A percentile compares a stretch with the other conserved stretches of the same genome.
Conservation (phyloP, 1,140 invertebrate genomes). For the Cherax destructor region DNA sequence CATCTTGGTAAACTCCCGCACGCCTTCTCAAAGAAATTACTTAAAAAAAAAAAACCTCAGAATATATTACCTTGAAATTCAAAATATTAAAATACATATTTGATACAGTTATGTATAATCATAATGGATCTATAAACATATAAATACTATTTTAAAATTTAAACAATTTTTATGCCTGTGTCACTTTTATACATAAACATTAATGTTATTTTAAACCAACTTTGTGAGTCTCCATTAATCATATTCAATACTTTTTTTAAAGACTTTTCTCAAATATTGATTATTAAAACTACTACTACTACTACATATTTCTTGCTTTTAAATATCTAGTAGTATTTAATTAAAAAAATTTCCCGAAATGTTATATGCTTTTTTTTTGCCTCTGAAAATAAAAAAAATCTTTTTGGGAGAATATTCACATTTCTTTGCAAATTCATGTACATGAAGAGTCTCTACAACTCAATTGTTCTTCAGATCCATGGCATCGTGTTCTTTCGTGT, state of each 20-base stretch:
- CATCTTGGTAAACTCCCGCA: not conserved
- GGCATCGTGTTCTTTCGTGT: not conserved
- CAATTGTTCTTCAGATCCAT: not conserved
- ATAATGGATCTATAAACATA: not conserved
- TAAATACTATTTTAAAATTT: not conserved
- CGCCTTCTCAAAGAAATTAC: not conserved
- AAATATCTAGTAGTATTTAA: not conserved
- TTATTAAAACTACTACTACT: not conserved
- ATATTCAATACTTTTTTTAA: not conserved
- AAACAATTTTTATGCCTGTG: not conserved
- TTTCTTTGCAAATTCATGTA: not conserved
- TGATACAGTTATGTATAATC: not conserved
- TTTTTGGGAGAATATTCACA: not conserved
- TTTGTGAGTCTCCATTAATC: too few species aligned
- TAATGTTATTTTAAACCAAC: not conserved
- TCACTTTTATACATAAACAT: not conserved
- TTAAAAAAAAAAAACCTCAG: not conserved
- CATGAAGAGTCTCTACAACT: not conserved
- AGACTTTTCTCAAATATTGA: not conserved
- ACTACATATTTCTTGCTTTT: not conserved
- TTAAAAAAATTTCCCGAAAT: not conserved
- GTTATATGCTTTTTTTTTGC: not conserved
- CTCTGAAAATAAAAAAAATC: not conserved
- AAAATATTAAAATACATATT: constrained; percentile 1
- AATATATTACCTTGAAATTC: not conserved